phyloP scores from a whole-genome alignment of 2,113 vertebrate species.

The Etia nguti region DNA sequence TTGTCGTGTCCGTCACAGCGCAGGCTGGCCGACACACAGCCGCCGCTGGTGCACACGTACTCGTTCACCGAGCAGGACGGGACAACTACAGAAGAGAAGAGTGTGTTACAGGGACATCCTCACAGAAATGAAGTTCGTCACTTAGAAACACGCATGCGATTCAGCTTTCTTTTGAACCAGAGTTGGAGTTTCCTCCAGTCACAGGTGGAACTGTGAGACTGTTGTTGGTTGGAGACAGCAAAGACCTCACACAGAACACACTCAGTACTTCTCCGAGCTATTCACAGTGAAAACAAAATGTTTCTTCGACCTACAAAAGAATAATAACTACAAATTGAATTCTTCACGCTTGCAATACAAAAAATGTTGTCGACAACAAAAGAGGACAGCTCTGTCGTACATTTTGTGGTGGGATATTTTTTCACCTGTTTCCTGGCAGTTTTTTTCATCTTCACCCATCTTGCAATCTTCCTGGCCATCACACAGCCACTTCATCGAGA shows the following conservation, averaged over 20 bases:
- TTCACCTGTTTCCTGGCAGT: slow-evolving; percentile 82
- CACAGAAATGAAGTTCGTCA: background rate
- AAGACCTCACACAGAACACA: background rate
- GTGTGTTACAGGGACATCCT: background rate
- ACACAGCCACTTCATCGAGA: slow-evolving; percentile 88
- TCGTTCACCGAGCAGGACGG: slow-evolving; percentile 91
- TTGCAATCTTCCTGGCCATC: slow-evolving; percentile 96
- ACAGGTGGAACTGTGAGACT: background rate
- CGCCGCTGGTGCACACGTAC: slow-evolving; percentile 87
- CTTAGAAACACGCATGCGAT: background rate
- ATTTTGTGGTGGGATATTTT: background rate
- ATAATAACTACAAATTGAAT: background rate
- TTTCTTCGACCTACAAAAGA: background rate
- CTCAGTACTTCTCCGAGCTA: background rate
- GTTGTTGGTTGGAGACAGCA: background rate
- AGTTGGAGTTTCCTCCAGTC: background rate
- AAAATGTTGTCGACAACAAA: background rate
- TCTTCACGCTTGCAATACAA: background rate
- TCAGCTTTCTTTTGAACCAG: background rate
- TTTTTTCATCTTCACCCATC: slow-evolving; percentile 90
- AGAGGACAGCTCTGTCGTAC: too few species aligned
- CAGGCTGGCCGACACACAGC: slow-evolving; percentile 86
- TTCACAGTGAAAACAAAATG: background rate
- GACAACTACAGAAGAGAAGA: slow-evolving; percentile 66
- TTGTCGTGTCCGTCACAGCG: slow-evolving; percentile 91